Evolutionary conservation across 2,888 invertebrate genomes (phyloP).

Genomic region (Drosophila gaucha): DNA sequence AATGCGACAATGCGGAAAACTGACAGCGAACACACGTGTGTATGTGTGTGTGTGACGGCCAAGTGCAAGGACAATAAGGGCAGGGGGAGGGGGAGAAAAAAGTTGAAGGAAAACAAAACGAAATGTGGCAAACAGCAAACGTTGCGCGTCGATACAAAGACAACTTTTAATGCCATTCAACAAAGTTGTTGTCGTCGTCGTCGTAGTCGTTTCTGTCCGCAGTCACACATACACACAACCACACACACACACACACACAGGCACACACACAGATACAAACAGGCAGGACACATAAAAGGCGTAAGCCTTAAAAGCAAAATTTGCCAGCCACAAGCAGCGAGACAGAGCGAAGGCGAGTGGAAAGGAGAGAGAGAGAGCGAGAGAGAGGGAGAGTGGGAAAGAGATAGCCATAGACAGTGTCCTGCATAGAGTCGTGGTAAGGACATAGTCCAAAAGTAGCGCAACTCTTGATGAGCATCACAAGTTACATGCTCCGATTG

Average conservation of each 20-base stretch:
- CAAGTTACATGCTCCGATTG: constrained; percentile 31
- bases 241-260: not conserved
- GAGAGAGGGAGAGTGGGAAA: not conserved
- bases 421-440: constrained; percentile 17
- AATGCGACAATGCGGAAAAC: constrained; percentile 66
- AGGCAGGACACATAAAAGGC: constrained; percentile 54
- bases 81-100: not conserved
- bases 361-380: not conserved
- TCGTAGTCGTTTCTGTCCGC: constrained; percentile 23
- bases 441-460: constrained; percentile 34
- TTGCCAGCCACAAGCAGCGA: constrained; percentile 45
- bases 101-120: constrained; percentile 4
- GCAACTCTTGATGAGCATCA: constrained; percentile 53
- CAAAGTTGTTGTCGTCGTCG: constrained; percentile 59
- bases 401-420: constrained; percentile 17
- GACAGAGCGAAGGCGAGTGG: too few species aligned
- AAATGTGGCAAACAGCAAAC: constrained; percentile 42
- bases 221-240: constrained; percentile 29
- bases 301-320: constrained; percentile 57
- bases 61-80: constrained; percentile 48
- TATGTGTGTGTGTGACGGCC: constrained; percentile 5
- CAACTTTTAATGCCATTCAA: constrained; percentile 75
- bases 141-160: constrained; percentile 65
- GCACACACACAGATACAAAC: constrained; percentile 2
- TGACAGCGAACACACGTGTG: constrained; percentile 27